phyloP scores from a whole-genome alignment of 2,888 invertebrate genomes.

The Dromius quadrimaculatus region DNA sequence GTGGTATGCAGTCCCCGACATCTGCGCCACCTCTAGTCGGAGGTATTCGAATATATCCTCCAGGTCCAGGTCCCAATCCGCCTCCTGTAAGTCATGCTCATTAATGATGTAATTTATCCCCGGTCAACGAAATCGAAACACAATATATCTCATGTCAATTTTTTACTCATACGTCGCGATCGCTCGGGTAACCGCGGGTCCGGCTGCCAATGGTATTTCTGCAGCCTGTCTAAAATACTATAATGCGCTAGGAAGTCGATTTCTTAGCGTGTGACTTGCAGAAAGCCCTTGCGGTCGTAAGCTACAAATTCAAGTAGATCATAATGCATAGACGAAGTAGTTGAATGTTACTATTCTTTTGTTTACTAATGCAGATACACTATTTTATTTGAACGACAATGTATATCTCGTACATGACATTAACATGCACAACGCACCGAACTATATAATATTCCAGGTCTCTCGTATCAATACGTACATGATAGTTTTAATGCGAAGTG shows the following conservation, averaged over 20 bases:
- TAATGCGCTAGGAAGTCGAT: no score
- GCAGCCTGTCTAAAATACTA: slow-evolving; percentile 2
- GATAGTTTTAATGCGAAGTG: slow-evolving; percentile 47
- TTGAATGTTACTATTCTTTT: slow-evolving; percentile 49
- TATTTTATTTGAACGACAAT: slow-evolving; percentile 43
- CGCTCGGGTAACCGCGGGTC: slow-evolving; percentile 26
- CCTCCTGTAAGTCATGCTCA: slow-evolving; percentile 67
- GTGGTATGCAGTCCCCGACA: slow-evolving; percentile 56
- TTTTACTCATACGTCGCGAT: slow-evolving; percentile 46
- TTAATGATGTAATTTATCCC: slow-evolving; percentile 50
- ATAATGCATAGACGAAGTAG: slow-evolving; percentile 50
- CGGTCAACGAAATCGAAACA: slow-evolving; percentile 43
- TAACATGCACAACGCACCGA: slow-evolving; percentile 51
- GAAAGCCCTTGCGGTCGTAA: slow-evolving; percentile 14
- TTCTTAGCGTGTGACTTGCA: not conserved
- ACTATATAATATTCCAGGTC: slow-evolving; percentile 51
- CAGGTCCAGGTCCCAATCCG: slow-evolving; percentile 65
- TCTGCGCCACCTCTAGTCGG: slow-evolving; percentile 63
- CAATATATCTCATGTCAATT: slow-evolving; percentile 51
- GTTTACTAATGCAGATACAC: slow-evolving; percentile 45
- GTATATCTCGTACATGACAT: slow-evolving; percentile 47
- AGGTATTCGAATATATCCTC: slow-evolving; percentile 64
- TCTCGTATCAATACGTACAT: slow-evolving; percentile 49
- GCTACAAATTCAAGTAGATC: slow-evolving; percentile 40
- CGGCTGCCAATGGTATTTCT: not conserved